Evolutionary conservation across 2,113 vertebrate species (phyloP).

Genomic region (Gasterosteus nipponicus): DNA sequence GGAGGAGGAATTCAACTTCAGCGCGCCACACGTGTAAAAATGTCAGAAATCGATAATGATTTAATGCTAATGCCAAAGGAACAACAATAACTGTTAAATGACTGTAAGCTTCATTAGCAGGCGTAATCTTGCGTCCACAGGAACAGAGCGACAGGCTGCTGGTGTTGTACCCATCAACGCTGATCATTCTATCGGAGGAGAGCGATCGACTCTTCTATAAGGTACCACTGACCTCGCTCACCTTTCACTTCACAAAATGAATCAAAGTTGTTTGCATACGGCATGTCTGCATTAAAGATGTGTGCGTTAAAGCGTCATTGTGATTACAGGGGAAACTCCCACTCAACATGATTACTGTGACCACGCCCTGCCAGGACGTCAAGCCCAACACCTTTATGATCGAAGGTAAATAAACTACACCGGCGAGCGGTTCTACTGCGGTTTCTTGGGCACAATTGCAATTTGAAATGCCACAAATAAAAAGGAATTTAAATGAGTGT

Average conservation of each 20-base stretch:
- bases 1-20: neutral
- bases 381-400: slow-evolving; percentile 90
- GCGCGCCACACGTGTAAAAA: neutral
- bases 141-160: slow-evolving; percentile 89
- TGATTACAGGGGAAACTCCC: slow-evolving; percentile 92
- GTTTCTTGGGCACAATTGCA: neutral
- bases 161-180: slow-evolving; percentile 89
- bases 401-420: slow-evolving; percentile 83
- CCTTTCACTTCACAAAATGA: neutral
- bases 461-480: slow-evolving; percentile 19
- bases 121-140: slow-evolving; percentile 68
- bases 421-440: neutral
- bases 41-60: neutral
- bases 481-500: slow-evolving; percentile 34
- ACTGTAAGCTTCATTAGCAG: neutral
- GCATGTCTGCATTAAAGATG: slow-evolving; percentile 8
- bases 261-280: slow-evolving; percentile 1
- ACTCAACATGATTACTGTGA: slow-evolving; percentile 89
- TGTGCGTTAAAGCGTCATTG: slow-evolving; percentile 32
- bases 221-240: slow-evolving; percentile 73
- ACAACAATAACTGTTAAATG: neutral
- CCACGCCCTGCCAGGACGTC: slow-evolving; percentile 88
- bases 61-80: neutral
- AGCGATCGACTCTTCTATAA: slow-evolving; percentile 87
- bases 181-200: slow-evolving; percentile 93